These are phyloP conservation scores for Brachyhypopomus gauderio DNA, from an alignment of 2,113 vertebrate genomes.

Conservation along the genomic window DNA sequence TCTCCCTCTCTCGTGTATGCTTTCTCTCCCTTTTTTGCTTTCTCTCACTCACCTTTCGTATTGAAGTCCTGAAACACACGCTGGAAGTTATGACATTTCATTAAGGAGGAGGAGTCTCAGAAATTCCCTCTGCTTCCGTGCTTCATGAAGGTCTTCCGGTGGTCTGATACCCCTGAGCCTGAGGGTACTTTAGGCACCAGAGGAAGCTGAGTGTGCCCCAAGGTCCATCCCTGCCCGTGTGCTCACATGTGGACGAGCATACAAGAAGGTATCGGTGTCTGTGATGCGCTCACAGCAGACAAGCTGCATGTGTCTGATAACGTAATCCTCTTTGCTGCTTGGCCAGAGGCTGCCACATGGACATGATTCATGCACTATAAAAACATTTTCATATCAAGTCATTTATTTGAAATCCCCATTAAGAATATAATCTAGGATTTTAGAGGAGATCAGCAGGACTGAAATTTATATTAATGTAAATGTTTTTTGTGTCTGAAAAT, in stretches of 20 bases:
- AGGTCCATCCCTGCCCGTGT: background rate
- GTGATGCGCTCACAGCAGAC: background rate
- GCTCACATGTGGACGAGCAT: no score
- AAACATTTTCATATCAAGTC: no score
- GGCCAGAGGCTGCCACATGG: background rate
- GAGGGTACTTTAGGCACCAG: background rate
- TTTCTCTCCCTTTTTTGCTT: no score
- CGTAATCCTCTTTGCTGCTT: constrained; percentile 4
- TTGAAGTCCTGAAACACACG: background rate
- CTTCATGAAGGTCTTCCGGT: background rate
- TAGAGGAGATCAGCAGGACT: no score
- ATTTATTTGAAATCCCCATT: no score
- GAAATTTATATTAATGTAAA: background rate
- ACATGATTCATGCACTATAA: background rate
- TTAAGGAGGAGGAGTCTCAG: background rate
- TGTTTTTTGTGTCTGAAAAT: constrained; percentile 26
- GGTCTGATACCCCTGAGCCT: background rate
- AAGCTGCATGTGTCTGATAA: background rate
- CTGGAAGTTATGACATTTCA: background rate
- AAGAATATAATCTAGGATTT: no score
- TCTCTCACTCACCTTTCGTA: background rate
- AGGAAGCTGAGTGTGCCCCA: background rate
- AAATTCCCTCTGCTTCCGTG: background rate
- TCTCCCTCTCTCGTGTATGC: background rate
- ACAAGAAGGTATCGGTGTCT: background rate